Evolutionary conservation across 2,797 vertebrate genomes (phyloP).

Genomic region (Podarcis lilfordi): DNA sequence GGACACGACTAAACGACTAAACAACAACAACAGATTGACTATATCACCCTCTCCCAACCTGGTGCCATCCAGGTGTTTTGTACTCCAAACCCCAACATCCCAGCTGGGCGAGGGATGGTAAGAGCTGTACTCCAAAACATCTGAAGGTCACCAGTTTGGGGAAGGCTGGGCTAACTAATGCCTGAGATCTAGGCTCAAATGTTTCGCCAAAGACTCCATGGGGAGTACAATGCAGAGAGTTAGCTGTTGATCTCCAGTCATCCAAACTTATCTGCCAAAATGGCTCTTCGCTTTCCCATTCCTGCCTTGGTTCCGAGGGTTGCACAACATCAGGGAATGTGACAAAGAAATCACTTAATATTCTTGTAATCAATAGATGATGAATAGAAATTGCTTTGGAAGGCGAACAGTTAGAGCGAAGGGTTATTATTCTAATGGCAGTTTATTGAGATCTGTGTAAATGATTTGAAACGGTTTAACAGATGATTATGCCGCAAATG

Average conservation of each 20-base stretch:
- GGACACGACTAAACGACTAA: no score
- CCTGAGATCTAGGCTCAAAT: background rate
- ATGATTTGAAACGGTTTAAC: constrained; percentile 36
- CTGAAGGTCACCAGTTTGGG: no score
- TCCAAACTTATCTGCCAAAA: background rate
- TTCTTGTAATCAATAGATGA: constrained; percentile 37
- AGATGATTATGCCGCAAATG: constrained; percentile 35
- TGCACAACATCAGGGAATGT: background rate
- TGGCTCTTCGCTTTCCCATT: background rate
- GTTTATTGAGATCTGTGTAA: background rate
- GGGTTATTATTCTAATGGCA: constrained; percentile 34
- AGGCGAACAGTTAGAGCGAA: background rate
- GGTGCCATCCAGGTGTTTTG: no score
- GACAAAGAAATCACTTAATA: constrained; percentile 29
- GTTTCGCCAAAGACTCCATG: background rate
- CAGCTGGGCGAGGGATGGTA: no score
- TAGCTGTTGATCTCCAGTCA: background rate
- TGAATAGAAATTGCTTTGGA: constrained; percentile 33
- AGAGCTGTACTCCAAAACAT: no score
- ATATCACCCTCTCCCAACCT: no score
- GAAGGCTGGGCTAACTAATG: no score
- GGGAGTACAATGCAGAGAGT: fast-evolving
- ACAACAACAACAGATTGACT: background rate
- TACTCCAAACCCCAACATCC: no score
- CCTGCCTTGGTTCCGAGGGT: background rate